phyloP scores from a whole-genome alignment of 37 sponge, comb jelly and placozoan species.

The Geodia barretti region DNA sequence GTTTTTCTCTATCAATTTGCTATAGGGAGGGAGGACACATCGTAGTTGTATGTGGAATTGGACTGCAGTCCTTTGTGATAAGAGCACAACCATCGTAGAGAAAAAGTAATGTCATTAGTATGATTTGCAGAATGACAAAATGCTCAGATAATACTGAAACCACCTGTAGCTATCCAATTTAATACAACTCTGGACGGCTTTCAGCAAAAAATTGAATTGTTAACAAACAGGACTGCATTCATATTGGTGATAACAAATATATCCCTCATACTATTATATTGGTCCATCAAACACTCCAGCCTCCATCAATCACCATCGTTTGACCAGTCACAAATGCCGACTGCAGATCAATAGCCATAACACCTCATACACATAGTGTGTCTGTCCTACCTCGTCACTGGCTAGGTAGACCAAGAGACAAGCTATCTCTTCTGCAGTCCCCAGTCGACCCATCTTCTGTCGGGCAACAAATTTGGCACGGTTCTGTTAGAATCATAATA shows the following conservation, averaged over 20 bases:
- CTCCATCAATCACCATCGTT: slow-evolving; percentile 76
- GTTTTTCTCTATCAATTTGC: too few relatives aligned
- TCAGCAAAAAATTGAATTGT: too few relatives aligned
- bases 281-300: slow-evolving; percentile 83
- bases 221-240: too few relatives aligned
- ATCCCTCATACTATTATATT: too few relatives aligned
- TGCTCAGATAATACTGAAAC: too few relatives aligned
- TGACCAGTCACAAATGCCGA: slow-evolving; percentile 80
- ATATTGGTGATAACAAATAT: too few relatives aligned
- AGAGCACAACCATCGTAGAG: neutral
- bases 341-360: slow-evolving; percentile 24
- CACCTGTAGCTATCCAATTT: too few relatives aligned
- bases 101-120: neutral
- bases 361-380: neutral
- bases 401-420: slow-evolving; percentile 75
- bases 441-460: slow-evolving; percentile 87
- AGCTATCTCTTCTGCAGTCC: slow-evolving; percentile 77
- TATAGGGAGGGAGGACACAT: too few relatives aligned
- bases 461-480: slow-evolving; percentile 53
- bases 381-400: slow-evolving; percentile 70
- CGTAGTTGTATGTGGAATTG: neutral
- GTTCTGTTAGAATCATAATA: slow-evolving; percentile 51
- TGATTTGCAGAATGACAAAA: too few relatives aligned
- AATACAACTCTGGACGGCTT: too few relatives aligned
- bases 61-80: neutral